Conservation (phyloP, 2,113 vertebrate species). For the Suncus etruscus region DNA sequence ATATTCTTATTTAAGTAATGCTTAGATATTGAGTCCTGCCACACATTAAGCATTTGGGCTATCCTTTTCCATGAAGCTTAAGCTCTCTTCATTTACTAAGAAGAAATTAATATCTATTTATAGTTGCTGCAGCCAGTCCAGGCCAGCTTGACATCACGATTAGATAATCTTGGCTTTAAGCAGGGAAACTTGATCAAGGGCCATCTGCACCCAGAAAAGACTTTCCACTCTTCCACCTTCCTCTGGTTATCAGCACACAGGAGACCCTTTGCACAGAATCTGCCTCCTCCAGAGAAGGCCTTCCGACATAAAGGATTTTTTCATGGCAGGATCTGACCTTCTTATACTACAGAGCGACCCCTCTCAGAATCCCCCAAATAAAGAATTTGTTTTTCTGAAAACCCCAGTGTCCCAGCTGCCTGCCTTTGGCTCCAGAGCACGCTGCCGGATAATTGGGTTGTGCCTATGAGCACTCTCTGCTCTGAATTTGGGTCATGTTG, state of each 20-base stretch:
- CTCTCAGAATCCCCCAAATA: not conserved
- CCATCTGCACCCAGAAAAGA: not conserved
- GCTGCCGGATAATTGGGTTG: not conserved
- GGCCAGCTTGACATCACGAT: not conserved
- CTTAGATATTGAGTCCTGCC: not conserved
- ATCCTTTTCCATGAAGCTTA: conserved; percentile 25
- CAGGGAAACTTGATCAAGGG: conserved; percentile 55
- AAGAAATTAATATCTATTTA: conserved; percentile 52
- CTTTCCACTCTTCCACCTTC: not conserved
- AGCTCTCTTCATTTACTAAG: conserved; percentile 37
- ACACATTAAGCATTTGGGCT: not conserved
- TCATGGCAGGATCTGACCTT: not conserved
- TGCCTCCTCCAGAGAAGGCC: not conserved
- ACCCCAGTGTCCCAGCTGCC: conserved; percentile 13
- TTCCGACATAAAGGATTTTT: not conserved
- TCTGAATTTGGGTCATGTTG: conserved; percentile 62
- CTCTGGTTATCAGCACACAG: not conserved
- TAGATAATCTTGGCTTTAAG: conserved; percentile 51
- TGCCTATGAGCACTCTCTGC: not conserved
- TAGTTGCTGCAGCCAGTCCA: not conserved
- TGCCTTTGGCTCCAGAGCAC: conserved; percentile 26
- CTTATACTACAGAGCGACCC: not conserved
- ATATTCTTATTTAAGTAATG: not conserved
- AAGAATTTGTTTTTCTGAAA: conserved; percentile 62
- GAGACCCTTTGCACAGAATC: not conserved